These are phyloP conservation scores for Baronia brevicornis DNA, from an alignment of 2,888 invertebrate genomes.

Conservation along the genomic window DNA sequence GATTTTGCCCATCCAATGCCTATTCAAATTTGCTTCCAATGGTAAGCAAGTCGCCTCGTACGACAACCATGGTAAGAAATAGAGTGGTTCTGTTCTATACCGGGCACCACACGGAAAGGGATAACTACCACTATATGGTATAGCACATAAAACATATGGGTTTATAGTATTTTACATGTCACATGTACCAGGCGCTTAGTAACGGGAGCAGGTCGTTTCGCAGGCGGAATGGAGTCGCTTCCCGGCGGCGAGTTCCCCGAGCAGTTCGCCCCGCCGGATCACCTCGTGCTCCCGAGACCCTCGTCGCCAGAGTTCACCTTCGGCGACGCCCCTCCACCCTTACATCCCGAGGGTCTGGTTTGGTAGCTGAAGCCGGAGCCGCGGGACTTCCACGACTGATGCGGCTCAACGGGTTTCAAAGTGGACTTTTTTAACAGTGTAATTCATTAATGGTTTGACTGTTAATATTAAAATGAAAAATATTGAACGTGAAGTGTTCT, in stretches of 20 bases:
- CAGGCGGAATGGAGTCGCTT: constrained; percentile 79
- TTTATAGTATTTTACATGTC: background rate
- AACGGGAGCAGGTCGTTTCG: constrained; percentile 86
- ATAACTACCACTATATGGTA: no score
- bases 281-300: constrained; percentile 81
- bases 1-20: no score
- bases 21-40: no score
- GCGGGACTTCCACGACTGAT: constrained; percentile 76
- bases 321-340: constrained; percentile 67
- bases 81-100: no score
- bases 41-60: no score
- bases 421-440: constrained; percentile 53
- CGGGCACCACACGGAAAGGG: no score
- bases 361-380: constrained; percentile 77
- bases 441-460: constrained; percentile 27
- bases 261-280: constrained; percentile 78
- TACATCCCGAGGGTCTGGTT: constrained; percentile 70
- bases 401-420: constrained; percentile 68
- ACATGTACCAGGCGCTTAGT: constrained; percentile 33
- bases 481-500: constrained; percentile 11
- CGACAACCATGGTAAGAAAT: no score
- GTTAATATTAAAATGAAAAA: constrained; percentile 12
- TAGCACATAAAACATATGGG: constrained; percentile 1
- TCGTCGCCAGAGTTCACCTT: constrained; percentile 85
- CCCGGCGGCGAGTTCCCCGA: constrained; percentile 68